Evolutionary conservation across 1,140 invertebrate genomes (phyloP), one percentile per base, ranked within the genome.

Genomic region (Pogonognathellus flavescens): DNA sequence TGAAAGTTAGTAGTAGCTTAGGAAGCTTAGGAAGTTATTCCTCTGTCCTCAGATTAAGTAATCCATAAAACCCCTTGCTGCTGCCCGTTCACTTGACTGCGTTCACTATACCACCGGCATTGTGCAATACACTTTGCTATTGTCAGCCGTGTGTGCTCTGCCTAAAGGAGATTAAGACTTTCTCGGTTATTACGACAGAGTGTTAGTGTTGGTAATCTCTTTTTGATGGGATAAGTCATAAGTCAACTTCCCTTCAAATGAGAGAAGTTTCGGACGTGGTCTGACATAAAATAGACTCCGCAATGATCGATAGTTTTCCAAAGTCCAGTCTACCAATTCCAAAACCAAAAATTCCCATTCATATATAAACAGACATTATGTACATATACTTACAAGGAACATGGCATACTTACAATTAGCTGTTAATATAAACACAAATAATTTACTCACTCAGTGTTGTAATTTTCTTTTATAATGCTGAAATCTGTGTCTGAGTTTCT

Each of bases 201-300:
- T 10, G 16, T 18, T 31, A 49, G 31, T 76, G 70, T 76, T 76
- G 70, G 70, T 76, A 76, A 76, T 76, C 70, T 76, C 31, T 76
- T 76, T 76, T 50, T 76, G 70, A 76, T 76, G 70, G 70, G 70
- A 49, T 76, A 76, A 76, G 70, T 50, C 70, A 76, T 76, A 76
- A 41, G 41, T 76, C 70, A 76, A 76, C 31, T 49, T 41, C 70
- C 31, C 70, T 50, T 76, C 41, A 76, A 76, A 50, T 76, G 70
- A 76, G 41, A 76, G 41, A 76, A 76, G 16, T 49, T 76, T 76
- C 62, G 18, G 62, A 66, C 62, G 22, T 66, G 22, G 14, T 25
- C 22, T 66, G 62, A 66, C 62, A 66, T 25, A 66, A 66, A 66
- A 66, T 76, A 31, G 31, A 76, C 70, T 50, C 9, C 2, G n/a